Base-by-base conservation (phyloP, 2,113 vertebrate genomes). In the Oreotrochilus melanogaster region DNA sequence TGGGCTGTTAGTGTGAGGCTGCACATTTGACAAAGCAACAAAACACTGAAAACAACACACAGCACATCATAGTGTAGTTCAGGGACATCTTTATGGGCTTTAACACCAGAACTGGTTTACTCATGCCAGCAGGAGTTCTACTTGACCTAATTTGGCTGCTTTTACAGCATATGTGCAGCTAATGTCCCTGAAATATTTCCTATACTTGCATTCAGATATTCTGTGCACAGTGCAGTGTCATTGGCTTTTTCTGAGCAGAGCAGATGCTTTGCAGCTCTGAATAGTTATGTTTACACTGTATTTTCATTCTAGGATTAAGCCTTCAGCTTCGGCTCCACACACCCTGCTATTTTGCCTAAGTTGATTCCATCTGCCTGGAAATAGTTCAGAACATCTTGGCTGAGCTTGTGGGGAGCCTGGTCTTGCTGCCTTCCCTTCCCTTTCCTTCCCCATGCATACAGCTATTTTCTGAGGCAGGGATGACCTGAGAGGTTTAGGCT, bases 171-270 rank as follows among this genome's bases (percentile, higher is more conserved):
- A 23, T 83, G 15, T 25, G 80, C 47, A 88, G 86, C 31, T 86
- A 94, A 96, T 70, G 31, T n/a, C 75, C 72, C 82, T 83, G 88
- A 93, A 90, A 30, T 35, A 18, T 74, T 90, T 97, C 91, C 79
- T 92, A 24, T 51, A 86, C 82, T 92, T 66, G 60, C 67, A 90
- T 54, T 93, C 71, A 78, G 91, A 86, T 47, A 51, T 83, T 74
- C 73, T 93, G 42, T 50, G 47, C 35, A n/a, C 50, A 82, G 27
- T 54, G 65, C 53, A 72, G 50, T 22, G 88, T 75, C 18, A 2
- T 88, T 78, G 72, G 92, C 86, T 80, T 74, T 90, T 92, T 33
- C 83, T 4, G 3, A 70, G 56, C 54, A 86, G 14, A 24, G 75
- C 89, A 94, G 86, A 88, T 93, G 95, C 51, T 94, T 33, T 11